Evolutionary conservation across 2,113 vertebrate species (phyloP), one percentile per base, ranked within the genome.

Genomic region (Lepisosteus osseus): DNA sequence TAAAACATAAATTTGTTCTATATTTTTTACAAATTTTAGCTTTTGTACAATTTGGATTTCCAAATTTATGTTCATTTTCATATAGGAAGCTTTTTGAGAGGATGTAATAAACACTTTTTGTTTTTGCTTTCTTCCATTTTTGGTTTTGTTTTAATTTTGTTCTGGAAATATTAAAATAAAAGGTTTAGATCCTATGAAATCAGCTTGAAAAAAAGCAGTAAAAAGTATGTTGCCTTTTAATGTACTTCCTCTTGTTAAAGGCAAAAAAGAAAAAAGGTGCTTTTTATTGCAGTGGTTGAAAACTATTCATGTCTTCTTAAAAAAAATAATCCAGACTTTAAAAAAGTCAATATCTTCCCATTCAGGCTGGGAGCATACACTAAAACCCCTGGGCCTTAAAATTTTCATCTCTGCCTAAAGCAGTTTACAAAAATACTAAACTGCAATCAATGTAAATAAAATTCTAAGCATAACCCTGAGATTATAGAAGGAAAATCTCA

Each of bases 321-420:
- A 89, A 95, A 83, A 92, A 95, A 91, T 91, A 78, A 91, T 90
- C 85, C 86, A 78, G 89, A 93, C 89, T 86, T 90, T 51, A 80
- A 87, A 82, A 89, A 90, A 90, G 87, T 94, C 90, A 87, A 89
- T 94, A 93, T 93, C 84, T 84, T 90, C 86, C 86, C 78, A 86
- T 90, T 87, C 87, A 86, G 88, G 88, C 82, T 91, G 90, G 89
- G 87, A 94, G 91, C 91, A 91, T 90, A 94, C 85, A 90, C 84
- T 91, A 91, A 77, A 94, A 94, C 84, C 93, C 90, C 85, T 88
- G 90, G 88, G 94, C 92, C 92, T 94, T 94, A 93, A 93, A 87
- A 75, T 90, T 85, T 89, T 91, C 88, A 89, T 89, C 89, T 95
- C 93, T 90, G 91, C 90, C 89, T 88, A 89, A 89, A 91, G 92